Percentiles rank a stretch among this genome's conserved stretches.
Conservation (phyloP, 2,888 invertebrate genomes). For the Didymodactylos carnosus region DNA sequence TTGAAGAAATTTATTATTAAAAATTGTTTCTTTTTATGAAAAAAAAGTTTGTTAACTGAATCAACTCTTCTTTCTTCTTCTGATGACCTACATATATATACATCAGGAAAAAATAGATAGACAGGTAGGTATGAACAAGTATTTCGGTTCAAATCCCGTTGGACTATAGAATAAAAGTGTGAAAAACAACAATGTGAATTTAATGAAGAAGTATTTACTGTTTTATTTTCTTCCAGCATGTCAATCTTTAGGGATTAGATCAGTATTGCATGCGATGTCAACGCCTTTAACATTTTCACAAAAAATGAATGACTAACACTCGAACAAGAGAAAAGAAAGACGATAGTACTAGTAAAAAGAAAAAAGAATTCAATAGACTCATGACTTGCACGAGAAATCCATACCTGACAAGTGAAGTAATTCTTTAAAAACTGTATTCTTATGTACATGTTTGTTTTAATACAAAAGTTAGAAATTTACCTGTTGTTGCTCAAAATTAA, state of each 20-base stretch:
- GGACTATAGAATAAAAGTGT: not conserved
- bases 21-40: constrained; percentile 1
- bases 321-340: not conserved
- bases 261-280: not conserved
- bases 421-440: too few species aligned
- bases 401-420: too few species aligned
- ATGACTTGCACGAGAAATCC: too few species aligned
- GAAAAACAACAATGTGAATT: constrained; percentile 1
- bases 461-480: too few species aligned
- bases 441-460: too few species aligned
- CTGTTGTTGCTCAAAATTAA: too few species aligned
- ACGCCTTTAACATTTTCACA: not conserved
- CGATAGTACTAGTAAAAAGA: not conserved
- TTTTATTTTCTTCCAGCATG: not conserved
- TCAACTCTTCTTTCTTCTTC: too few species aligned
- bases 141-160: not conserved
- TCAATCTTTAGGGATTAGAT: not conserved
- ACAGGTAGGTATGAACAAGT: not conserved
- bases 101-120: not conserved
- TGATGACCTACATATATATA: not conserved
- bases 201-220: not conserved
- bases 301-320: not conserved
- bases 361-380: too few species aligned
- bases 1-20: not conserved
- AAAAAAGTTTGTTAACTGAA: too few species aligned